Base-by-base conservation (phyloP, 2,888 invertebrate genomes). In the Acrobasis suavella region DNA sequence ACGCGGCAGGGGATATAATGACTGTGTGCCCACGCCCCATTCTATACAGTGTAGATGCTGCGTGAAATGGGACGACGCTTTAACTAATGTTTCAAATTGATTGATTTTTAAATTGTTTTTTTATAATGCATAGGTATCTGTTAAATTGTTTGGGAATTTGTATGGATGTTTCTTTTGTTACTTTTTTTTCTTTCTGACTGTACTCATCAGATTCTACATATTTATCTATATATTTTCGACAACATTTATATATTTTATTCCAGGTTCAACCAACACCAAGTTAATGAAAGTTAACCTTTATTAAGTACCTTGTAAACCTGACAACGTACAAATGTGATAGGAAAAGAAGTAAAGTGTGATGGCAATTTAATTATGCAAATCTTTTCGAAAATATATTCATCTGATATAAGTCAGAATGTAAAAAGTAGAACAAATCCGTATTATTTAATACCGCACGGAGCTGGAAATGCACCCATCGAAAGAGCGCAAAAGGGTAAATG, bases 401-500 rank as follows among this genome's bases (percentile, higher is more conserved):
- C 69, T 71, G 72, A 79, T 77, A 70, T 71, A 75, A 72, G 75
- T 76, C 77, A 80, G 83, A 83, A 83, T 83, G 79, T 73, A 78
- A 83, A 83, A 84, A 82, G 85, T 84, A 79, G 81, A 85, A 84
- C 86, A 86, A 85, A 86, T 85, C 85, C 82, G 82, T 78, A 84
- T 86, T 89, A 91, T 89, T 88, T 85, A 91, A 91, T 87, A 87
- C 84, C 80, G 78, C 80, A 81, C 84, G 81, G 85, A 87, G 84
- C 88, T 89, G 87, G 83, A 87, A 91, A 87, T 89, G 91, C 89
- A 83, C 79, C 86, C 82, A 87, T 86, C 84, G 86, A 87, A 87
- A 87, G 82, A 86, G 81, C 83, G 88, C 85, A 91, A 90, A 91
- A 89, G 90, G 89, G 87, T 90, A 91, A 91, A 92, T 91, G 91